Evolutionary conservation across 2,113 vertebrate genomes (phyloP).

Genomic region (Amazona guildingii): DNA sequence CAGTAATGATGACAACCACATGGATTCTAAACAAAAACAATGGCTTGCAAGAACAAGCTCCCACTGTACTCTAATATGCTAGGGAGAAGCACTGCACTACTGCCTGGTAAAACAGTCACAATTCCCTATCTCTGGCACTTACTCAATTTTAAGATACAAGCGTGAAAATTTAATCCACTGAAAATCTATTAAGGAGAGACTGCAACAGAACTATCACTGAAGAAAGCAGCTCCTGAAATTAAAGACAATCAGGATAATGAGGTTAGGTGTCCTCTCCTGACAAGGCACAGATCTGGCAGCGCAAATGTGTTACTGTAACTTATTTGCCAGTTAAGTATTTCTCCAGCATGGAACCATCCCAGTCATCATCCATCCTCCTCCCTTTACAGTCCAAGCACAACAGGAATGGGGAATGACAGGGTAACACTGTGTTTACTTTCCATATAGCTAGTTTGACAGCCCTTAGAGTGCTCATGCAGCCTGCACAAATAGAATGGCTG

Average conservation of each 20-base stretch:
- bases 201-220: neutral
- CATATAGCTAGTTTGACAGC: neutral
- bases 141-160: neutral
- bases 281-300: neutral
- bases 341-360: neutral
- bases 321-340: neutral
- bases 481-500: neutral
- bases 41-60: neutral
- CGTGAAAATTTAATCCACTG: neutral
- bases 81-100: neutral
- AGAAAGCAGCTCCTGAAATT: neutral
- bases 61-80: neutral
- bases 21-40: slow-evolving; percentile 34
- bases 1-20: slow-evolving; percentile 22
- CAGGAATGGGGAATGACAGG: neutral
- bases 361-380: neutral
- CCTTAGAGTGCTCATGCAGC: neutral
- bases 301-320: neutral
- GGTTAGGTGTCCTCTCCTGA: neutral
- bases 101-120: neutral
- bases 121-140: neutral
- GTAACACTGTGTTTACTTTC: neutral
- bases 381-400: neutral
- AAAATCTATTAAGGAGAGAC: neutral
- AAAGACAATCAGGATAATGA: neutral